Conservation (phyloP, 2,888 invertebrate species). For the Lycophotia porphyrea region DNA sequence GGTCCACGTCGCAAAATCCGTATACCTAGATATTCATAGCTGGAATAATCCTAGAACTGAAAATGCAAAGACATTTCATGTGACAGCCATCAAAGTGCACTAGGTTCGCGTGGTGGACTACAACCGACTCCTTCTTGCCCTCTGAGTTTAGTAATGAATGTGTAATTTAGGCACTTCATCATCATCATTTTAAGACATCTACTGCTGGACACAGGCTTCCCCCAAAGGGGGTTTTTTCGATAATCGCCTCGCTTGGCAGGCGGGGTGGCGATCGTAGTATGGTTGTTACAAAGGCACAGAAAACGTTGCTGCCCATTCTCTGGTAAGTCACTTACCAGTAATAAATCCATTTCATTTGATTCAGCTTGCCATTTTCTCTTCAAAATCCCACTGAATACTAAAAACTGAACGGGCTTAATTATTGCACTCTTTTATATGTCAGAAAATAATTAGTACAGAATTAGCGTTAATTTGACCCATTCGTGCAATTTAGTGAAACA, state of each 20-base stretch:
- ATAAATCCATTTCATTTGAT: conserved; percentile 40
- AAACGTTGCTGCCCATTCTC: too few species aligned
- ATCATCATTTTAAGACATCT: too few species aligned
- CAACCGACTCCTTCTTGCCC: background rate
- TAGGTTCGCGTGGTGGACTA: background rate
- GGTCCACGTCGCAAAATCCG: background rate
- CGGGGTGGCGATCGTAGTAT: too few species aligned
- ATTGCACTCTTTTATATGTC: conserved; percentile 32
- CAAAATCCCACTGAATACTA: background rate
- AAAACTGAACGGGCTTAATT: conserved; percentile 4
- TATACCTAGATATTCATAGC: background rate
- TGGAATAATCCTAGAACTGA: background rate
- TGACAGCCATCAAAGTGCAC: background rate
- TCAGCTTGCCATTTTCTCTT: conserved; percentile 27
- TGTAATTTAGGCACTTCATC: background rate
- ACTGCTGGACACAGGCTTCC: too few species aligned
- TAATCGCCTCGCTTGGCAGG: too few species aligned
- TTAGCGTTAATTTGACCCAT: conserved; percentile 48
- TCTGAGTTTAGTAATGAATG: background rate
- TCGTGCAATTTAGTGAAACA: conserved; percentile 58
- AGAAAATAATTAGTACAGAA: conserved; percentile 56
- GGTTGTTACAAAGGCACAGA: too few species aligned
- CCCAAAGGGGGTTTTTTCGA: too few species aligned
- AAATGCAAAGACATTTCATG: background rate
- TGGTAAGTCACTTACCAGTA: conserved; percentile 51